Conservation (phyloP, 1,140 invertebrate genomes). For the Trichonephila clavipes region DNA sequence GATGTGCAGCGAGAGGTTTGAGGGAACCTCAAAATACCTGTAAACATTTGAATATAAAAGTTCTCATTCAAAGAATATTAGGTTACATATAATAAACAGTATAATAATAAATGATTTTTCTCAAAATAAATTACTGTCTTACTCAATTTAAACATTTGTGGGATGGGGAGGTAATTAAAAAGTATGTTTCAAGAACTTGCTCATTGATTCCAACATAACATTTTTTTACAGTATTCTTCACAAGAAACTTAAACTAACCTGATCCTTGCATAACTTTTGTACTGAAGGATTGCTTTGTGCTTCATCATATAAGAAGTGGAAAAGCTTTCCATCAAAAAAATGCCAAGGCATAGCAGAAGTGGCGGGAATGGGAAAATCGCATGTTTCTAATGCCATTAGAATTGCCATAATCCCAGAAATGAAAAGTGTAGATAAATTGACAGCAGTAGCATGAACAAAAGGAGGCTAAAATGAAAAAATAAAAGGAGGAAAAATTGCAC, state of each 20-base stretch:
- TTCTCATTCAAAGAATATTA: no score
- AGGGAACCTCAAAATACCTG: no score
- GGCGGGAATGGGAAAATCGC: conserved; percentile 77
- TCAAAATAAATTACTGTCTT: no score
- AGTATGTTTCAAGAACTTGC: no score
- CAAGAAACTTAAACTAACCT: conserved; percentile 6
- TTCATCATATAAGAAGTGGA: conserved; percentile 78
- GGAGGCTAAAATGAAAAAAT: conserved; percentile 49
- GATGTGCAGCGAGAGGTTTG: no score
- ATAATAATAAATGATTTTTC: no score
- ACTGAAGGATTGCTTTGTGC: conserved; percentile 62
- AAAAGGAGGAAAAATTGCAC: background rate
- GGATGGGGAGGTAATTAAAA: no score
- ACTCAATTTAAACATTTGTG: no score
- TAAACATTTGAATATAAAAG: no score
- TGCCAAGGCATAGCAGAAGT: conserved; percentile 77
- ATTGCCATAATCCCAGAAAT: conserved; percentile 78
- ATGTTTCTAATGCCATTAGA: conserved; percentile 77
- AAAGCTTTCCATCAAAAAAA: conserved; percentile 79
- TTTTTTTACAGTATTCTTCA: no score
- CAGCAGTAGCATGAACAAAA: conserved; percentile 77
- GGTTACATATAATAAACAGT: no score
- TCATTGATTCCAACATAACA: no score
- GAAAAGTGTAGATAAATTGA: conserved; percentile 78
- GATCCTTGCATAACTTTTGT: background rate